Percentiles rank a stretch among this genome's conserved stretches.
phyloP scores from a whole-genome alignment of 2,888 invertebrate genomes.

The Hypena proboscidalis region DNA sequence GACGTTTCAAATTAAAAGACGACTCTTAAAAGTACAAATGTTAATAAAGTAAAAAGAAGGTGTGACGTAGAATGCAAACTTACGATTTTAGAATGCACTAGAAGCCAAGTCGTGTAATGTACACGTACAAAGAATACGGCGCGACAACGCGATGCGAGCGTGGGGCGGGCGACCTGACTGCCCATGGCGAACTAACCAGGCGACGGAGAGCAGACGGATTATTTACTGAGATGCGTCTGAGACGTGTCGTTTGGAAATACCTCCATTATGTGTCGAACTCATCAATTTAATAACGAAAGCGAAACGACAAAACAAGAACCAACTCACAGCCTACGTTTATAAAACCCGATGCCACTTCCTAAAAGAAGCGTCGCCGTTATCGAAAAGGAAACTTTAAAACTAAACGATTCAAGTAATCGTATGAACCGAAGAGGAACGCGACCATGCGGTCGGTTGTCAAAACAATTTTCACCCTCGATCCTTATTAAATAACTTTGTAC shows the following conservation, averaged over 20 bases:
- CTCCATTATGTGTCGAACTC: conserved; percentile 62
- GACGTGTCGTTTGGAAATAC: conserved; percentile 81
- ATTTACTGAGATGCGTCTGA: conserved; percentile 79
- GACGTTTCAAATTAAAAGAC: conserved; percentile 59
- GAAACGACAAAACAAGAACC: conserved; percentile 77
- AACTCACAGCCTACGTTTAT: conserved; percentile 82
- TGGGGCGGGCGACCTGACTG: conserved; percentile 52
- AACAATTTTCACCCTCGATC: conserved; percentile 76
- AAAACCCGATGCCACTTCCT: conserved; percentile 68
- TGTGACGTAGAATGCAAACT: conserved; percentile 74
- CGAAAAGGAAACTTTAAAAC: conserved; percentile 58
- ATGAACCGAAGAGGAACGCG: conserved; percentile 71
- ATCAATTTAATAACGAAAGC: conserved; percentile 66
- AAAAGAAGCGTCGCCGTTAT: conserved; percentile 55
- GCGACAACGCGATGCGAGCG: conserved; percentile 69
- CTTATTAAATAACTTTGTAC: conserved; percentile 86
- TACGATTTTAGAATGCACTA: conserved; percentile 66
- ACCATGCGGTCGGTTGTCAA: conserved; percentile 68
- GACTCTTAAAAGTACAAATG: conserved; percentile 72
- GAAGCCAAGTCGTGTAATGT: conserved; percentile 81
- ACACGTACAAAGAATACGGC: conserved; percentile 70
- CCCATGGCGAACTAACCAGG: conserved; percentile 64
- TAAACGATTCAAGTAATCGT: conserved; percentile 62
- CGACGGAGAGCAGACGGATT: conserved; percentile 83
- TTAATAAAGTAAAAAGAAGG: conserved; percentile 68